These are phyloP conservation scores for Iphiclides podalirius DNA, from an alignment of 2,888 invertebrate genomes.

Conservation along the genomic window DNA sequence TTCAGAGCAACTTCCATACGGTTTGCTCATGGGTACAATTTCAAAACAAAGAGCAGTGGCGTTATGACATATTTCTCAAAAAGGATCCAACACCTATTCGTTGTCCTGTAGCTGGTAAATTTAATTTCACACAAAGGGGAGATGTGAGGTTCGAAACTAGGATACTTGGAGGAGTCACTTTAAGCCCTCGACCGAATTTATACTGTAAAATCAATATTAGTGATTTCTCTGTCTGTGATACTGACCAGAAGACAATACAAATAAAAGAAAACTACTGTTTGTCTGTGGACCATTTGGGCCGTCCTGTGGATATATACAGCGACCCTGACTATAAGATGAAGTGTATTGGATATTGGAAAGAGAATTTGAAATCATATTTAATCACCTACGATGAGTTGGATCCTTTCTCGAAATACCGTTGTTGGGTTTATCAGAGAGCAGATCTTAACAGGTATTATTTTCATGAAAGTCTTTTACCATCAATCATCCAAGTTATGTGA, in stretches of 20 bases:
- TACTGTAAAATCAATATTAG: conserved; percentile 96
- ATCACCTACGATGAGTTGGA: conserved; percentile 98
- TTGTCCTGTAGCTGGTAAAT: conserved; percentile 98
- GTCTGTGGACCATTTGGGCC: conserved; percentile 96
- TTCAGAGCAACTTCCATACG: conserved; percentile 93
- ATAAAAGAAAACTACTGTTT: conserved; percentile 98
- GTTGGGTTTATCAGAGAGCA: conserved; percentile 98
- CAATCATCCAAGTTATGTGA: too few relatives aligned
- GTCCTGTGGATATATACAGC: conserved; percentile 97
- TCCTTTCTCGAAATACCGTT: conserved; percentile 96
- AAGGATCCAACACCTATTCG: conserved; percentile 94
- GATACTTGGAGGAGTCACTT: conserved; percentile 96
- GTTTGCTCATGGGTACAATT: conserved; percentile 98
- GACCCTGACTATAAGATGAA: conserved; percentile 98
- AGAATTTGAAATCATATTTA: conserved; percentile 96
- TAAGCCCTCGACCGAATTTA: conserved; percentile 94
- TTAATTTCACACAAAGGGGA: conserved; percentile 95
- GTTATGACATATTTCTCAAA: conserved; percentile 91
- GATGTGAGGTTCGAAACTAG: conserved; percentile 94
- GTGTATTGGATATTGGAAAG: conserved; percentile 98
- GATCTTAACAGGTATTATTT: conserved; percentile 94
- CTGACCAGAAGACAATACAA: conserved; percentile 95
- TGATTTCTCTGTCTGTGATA: conserved; percentile 97
- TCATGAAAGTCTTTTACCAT: too few relatives aligned
- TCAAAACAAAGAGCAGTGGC: conserved; percentile 90